Base-by-base conservation (phyloP, 2,797 vertebrate species). In the Anisognathus igniventris region DNA sequence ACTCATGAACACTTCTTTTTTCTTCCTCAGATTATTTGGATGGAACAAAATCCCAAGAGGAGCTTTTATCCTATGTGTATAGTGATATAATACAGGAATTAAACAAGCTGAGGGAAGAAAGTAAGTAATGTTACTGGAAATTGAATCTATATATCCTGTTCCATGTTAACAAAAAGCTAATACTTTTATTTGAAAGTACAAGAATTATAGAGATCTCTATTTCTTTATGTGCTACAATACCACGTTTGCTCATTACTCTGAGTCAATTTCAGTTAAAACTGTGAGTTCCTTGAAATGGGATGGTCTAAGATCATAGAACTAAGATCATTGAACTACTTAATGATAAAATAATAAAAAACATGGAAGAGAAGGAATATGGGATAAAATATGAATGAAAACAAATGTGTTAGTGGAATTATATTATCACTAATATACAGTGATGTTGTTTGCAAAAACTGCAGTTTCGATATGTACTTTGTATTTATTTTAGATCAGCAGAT, bases 1-100 rank as follows among this genome's bases (percentile, higher is more conserved):
- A 79, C 37, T 92, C 44, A 73, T 27, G 10, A 51, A 72, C 48
- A 28, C 44, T 31, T 21, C 37, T 66, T 95, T 77, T 50, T 28
- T 82, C 39, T 65, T 58, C 72, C 67, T 86, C 76, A 99, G 99
- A 98, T 86, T 98, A 98, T 96, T 96, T 99, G 89, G 98, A 99
- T 98, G 99, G 99, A 93, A 98, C 98, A 77, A 97, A 98, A 95
- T 85, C 98, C 60, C 98, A 98, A 88, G 98, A 98, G 24, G 98
- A 98, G 37, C 97, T 99, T 76, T 96, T 98, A 91, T 95, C 95
- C 65, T 92, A 58, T 92, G 97, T 99, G 31, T 98, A 96, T 97
- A 84, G 96, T 92, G 98, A 99, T 90, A 86, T 99, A 89, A 81
- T 82, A 73, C 73, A 96, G 78, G 97, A 98, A 96, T 96, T 98